Evolutionary conservation across 2,113 vertebrate species (phyloP).

Genomic region (Papio anubis): DNA sequence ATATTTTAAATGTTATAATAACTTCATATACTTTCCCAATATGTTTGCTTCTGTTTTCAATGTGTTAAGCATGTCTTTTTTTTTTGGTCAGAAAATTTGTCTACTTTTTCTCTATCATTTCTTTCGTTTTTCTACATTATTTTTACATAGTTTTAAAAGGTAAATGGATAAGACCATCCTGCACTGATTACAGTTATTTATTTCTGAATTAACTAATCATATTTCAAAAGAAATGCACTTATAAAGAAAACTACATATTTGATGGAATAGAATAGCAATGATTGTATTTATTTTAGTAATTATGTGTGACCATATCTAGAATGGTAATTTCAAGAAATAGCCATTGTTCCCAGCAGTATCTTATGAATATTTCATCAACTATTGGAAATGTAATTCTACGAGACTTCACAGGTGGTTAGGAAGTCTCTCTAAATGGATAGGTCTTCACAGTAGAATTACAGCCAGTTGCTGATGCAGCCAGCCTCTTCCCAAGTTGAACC

Average conservation of each 20-base stretch:
- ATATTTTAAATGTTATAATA: not conserved
- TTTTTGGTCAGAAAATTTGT: not conserved
- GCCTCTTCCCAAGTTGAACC: not conserved
- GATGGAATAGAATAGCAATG: conserved; percentile 50
- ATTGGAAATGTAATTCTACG: conserved; percentile 63
- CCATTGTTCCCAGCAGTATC: conserved; percentile 60
- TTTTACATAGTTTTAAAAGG: conserved; percentile 23
- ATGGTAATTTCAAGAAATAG: conserved; percentile 65
- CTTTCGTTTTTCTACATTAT: not conserved
- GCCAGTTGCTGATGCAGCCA: not conserved
- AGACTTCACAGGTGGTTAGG: conserved; percentile 50
- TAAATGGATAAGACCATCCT: conserved; percentile 2
- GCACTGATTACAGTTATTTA: conserved; percentile 22
- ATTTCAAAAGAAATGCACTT: conserved; percentile 63
- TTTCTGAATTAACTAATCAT: conserved; percentile 26
- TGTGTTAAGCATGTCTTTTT: not conserved
- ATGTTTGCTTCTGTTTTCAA: not conserved
- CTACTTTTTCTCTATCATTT: not conserved
- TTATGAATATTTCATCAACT: conserved; percentile 67
- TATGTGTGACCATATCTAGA: conserved; percentile 33
- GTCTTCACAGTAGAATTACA: not conserved
- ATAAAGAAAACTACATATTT: conserved; percentile 38
- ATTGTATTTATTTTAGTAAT: conserved; percentile 70
- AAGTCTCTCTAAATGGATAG: conserved; percentile 48
- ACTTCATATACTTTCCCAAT: not conserved